Conservation (phyloP, 1,140 invertebrate genomes). For the Halesus radiatus region DNA sequence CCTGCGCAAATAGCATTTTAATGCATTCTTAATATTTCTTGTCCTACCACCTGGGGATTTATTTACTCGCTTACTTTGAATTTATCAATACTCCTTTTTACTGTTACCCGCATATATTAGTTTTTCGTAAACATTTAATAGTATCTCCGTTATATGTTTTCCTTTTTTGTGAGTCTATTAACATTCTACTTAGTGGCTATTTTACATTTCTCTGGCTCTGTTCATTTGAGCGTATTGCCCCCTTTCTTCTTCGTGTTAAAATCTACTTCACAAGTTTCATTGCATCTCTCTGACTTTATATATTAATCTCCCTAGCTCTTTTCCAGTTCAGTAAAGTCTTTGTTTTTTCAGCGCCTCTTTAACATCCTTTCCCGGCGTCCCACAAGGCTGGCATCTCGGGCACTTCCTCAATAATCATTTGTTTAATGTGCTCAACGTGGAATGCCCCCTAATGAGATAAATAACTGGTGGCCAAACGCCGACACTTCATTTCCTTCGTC, state of each 20-base stretch:
- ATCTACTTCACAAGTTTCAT: too few relatives aligned
- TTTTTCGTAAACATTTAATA: too few relatives aligned
- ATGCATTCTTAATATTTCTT: constrained; percentile 40
- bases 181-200: too few relatives aligned
- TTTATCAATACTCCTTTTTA: too few relatives aligned
- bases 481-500: constrained; percentile 26
- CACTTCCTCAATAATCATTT: constrained; percentile 42
- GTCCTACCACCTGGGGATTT: neutral
- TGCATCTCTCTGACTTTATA: neutral
- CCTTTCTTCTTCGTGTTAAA: too few relatives aligned
- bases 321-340: constrained; percentile 8
- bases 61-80: neutral
- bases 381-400: neutral
- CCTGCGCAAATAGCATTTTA: constrained; percentile 42
- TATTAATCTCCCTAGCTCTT: neutral
- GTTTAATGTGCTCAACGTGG: constrained; percentile 3
- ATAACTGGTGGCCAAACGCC: constrained; percentile 26
- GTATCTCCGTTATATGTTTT: too few relatives aligned
- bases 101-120: too few relatives aligned
- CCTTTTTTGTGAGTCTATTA: too few relatives aligned
- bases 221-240: too few relatives aligned
- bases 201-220: too few relatives aligned
- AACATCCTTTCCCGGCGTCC: neutral
- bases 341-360: constrained; percentile 17
- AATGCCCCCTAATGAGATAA: constrained; percentile 38